Percentiles rank a stretch among this genome's conserved stretches.
phyloP scores from a whole-genome alignment of 2,113 vertebrate species.

The Rhinolophus sinicus region DNA sequence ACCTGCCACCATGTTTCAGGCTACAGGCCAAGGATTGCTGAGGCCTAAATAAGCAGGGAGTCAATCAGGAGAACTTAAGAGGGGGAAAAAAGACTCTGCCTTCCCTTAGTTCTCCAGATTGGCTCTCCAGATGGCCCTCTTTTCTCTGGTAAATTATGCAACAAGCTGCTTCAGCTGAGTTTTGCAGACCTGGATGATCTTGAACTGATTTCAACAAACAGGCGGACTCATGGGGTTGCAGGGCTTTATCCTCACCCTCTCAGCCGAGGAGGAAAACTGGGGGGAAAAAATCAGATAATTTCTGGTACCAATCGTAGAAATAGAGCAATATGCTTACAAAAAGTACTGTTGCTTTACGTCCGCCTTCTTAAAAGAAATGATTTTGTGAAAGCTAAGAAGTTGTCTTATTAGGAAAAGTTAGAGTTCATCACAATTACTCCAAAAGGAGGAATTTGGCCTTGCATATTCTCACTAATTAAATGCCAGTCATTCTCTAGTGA shows the following conservation, averaged over 20 bases:
- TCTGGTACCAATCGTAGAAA: not conserved
- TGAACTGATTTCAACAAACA: slow-evolving; percentile 81
- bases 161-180: slow-evolving; percentile 80
- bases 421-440: slow-evolving; percentile 12
- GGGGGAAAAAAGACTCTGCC: slow-evolving; percentile 47
- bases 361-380: slow-evolving; percentile 12
- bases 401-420: slow-evolving; percentile 35
- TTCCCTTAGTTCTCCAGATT: slow-evolving; percentile 79
- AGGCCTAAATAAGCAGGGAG: slow-evolving; percentile 72
- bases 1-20: slow-evolving; percentile 51
- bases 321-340: not conserved
- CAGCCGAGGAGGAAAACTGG: not conserved
- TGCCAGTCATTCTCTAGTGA: not conserved
- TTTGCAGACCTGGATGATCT: slow-evolving; percentile 83
- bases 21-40: slow-evolving; percentile 38
- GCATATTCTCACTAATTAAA: not conserved
- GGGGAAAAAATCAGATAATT: slow-evolving; percentile 7
- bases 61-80: slow-evolving; percentile 78
- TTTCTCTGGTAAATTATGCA: slow-evolving; percentile 83
- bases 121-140: slow-evolving; percentile 81
- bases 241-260: slow-evolving; percentile 68
- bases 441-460: not conserved
- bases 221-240: slow-evolving; percentile 66
- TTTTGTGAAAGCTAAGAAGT: slow-evolving; percentile 4
- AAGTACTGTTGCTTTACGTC: not conserved